Evolutionary conservation across 2,113 vertebrate species (phyloP).

Genomic region (Nibea albiflora): DNA sequence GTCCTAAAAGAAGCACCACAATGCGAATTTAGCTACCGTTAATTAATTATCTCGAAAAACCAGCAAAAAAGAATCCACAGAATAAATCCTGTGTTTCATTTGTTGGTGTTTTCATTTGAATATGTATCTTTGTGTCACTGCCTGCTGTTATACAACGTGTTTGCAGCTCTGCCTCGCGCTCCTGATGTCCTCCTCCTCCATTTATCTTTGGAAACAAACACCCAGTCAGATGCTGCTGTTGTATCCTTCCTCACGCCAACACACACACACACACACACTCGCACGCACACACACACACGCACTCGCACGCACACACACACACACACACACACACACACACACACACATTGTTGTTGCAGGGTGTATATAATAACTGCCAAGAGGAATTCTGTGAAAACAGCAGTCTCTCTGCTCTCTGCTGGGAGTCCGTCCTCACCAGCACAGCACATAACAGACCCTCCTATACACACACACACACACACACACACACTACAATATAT

Average conservation of each 20-base stretch:
- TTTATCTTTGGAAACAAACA: slow-evolving; percentile 55
- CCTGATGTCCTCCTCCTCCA: slow-evolving; percentile 26
- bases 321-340: slow-evolving; percentile 5
- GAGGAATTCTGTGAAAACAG: slow-evolving; percentile 29
- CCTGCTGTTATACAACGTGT: slow-evolving; percentile 18
- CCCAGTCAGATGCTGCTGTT: slow-evolving; percentile 34
- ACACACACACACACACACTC: slow-evolving; percentile 15
- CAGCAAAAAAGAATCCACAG: too few relatives aligned
- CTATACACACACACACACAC: not conserved
- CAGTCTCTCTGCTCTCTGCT: slow-evolving; percentile 31
- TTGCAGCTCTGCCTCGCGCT: not conserved
- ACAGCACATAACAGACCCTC: slow-evolving; percentile 17
- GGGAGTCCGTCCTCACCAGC: not conserved
- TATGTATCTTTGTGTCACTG: not conserved
- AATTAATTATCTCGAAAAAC: too few relatives aligned
- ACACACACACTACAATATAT: not conserved
- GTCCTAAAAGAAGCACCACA: too few relatives aligned
- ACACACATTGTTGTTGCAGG: not conserved
- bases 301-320: slow-evolving; percentile 11
- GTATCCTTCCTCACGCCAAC: slow-evolving; percentile 5
- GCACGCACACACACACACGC: not conserved
- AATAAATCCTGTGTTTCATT: too few relatives aligned
- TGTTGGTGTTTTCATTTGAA: too few relatives aligned
- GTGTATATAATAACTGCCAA: slow-evolving; percentile 11
- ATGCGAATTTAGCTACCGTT: too few relatives aligned